phyloP scores from a whole-genome alignment of 1,140 invertebrate species.

The Charaxes varanes region DNA sequence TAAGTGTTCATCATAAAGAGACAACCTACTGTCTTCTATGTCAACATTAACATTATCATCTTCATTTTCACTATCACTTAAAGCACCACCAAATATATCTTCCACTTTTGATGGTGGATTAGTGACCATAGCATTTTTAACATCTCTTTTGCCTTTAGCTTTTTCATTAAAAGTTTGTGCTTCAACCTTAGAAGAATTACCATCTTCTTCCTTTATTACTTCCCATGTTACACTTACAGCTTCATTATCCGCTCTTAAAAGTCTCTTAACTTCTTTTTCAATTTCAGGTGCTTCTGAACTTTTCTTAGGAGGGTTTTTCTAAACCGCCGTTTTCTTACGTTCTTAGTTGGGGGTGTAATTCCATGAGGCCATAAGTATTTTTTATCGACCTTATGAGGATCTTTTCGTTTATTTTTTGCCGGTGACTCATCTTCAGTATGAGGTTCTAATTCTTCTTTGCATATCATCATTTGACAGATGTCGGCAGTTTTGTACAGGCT shows the following conservation, averaged over 20 bases:
- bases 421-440: slow-evolving; percentile 87
- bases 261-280: slow-evolving; percentile 95
- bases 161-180: slow-evolving; percentile 42
- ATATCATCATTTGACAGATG: slow-evolving; percentile 93
- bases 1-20: slow-evolving; percentile 82
- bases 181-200: slow-evolving; percentile 74
- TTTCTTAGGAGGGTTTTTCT: slow-evolving; percentile 96
- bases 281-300: slow-evolving; percentile 98
- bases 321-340: slow-evolving; percentile 93
- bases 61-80: slow-evolving; percentile 89
- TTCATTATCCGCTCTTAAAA: slow-evolving; percentile 94
- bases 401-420: slow-evolving; percentile 91
- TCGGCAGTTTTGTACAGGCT: slow-evolving; percentile 98
- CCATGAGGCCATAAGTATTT: slow-evolving; percentile 96
- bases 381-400: slow-evolving; percentile 94
- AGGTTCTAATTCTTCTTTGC: slow-evolving; percentile 89
- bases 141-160: slow-evolving; percentile 48
- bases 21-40: slow-evolving; percentile 85
- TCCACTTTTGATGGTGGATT: slow-evolving; percentile 60
- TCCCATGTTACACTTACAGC: slow-evolving; percentile 94
- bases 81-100: slow-evolving; percentile 91
- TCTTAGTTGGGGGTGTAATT: slow-evolving; percentile 94
- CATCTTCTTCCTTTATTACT: slow-evolving; percentile 93
- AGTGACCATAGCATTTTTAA: slow-evolving; percentile 34
- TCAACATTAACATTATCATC: slow-evolving; percentile 83